These are phyloP conservation scores for Auanema sp. DNA, from an alignment of 2,888 invertebrate genomes.

Conservation along the genomic window DNA sequence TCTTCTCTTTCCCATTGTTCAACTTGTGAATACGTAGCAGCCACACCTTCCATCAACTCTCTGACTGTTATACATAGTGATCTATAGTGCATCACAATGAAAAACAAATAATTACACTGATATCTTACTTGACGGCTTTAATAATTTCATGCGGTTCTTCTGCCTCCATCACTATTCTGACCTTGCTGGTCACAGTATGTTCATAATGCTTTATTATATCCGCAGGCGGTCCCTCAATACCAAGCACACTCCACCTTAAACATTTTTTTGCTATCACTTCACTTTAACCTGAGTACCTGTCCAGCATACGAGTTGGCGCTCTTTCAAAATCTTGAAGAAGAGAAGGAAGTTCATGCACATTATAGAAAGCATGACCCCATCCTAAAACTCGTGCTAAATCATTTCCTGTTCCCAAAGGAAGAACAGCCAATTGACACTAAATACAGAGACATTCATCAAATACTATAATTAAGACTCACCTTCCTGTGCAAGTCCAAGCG, in stretches of 20 bases:
- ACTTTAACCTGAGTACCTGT: slow-evolving; percentile 72
- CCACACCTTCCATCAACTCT: slow-evolving; percentile 73
- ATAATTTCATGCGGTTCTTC: slow-evolving; percentile 39
- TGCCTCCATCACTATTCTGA: slow-evolving; percentile 36
- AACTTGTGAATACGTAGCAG: slow-evolving; percentile 37
- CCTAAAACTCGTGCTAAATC: slow-evolving; percentile 91
- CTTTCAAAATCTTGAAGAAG: slow-evolving; percentile 90
- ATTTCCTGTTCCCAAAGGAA: slow-evolving; percentile 93
- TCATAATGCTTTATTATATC: slow-evolving; percentile 34
- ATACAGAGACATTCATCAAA: slow-evolving; percentile 18
- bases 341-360: slow-evolving; percentile 88
- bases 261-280: neutral
- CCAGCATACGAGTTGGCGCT: slow-evolving; percentile 95
- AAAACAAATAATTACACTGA: neutral
- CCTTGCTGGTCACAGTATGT: slow-evolving; percentile 61
- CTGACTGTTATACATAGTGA: slow-evolving; percentile 79
- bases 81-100: slow-evolving; percentile 43
- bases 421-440: slow-evolving; percentile 89
- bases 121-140: slow-evolving; percentile 26
- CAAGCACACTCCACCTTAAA: slow-evolving; percentile 88
- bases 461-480: slow-evolving; percentile 24
- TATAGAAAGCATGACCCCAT: slow-evolving; percentile 94
- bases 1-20: slow-evolving; percentile 26
- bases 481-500: slow-evolving; percentile 79
- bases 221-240: slow-evolving; percentile 70